phyloP scores from a whole-genome alignment of 2,113 vertebrate genomes.

The Myodes glareolus region DNA sequence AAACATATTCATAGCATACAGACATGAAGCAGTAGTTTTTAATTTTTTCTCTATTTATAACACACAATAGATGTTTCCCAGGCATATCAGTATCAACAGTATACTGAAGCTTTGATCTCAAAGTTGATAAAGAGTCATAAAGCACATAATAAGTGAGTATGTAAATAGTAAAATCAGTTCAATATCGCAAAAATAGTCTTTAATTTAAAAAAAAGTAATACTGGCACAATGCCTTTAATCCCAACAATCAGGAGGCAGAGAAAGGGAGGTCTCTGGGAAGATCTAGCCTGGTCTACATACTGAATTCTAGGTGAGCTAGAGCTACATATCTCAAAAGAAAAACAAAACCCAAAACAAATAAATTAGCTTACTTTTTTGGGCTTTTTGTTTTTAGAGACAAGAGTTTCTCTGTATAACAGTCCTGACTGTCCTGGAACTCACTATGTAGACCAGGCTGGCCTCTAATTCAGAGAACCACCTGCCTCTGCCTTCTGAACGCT shows the following conservation, averaged over 20 bases:
- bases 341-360: not conserved
- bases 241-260: not conserved
- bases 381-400: not conserved
- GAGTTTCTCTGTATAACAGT: not conserved
- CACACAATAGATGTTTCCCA: not conserved
- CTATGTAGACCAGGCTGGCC: not conserved
- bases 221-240: not conserved
- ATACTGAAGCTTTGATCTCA: constrained; percentile 34
- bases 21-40: constrained; percentile 14
- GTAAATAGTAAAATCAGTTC: not conserved
- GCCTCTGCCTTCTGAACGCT: not conserved
- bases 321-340: not conserved
- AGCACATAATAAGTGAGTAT: not conserved
- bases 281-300: not conserved
- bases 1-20: too few relatives aligned
- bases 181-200: constrained; percentile 37
- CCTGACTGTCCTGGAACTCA: not conserved
- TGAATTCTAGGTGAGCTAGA: not conserved
- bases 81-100: not conserved
- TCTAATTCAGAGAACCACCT: too few relatives aligned
- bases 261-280: not conserved
- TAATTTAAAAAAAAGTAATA: constrained; percentile 21
- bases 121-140: not conserved
- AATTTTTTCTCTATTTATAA: not conserved
- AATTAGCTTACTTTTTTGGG: not conserved